Evolutionary conservation across 2,888 invertebrate species (phyloP).

Genomic region (Toxonevra muliebris): DNA sequence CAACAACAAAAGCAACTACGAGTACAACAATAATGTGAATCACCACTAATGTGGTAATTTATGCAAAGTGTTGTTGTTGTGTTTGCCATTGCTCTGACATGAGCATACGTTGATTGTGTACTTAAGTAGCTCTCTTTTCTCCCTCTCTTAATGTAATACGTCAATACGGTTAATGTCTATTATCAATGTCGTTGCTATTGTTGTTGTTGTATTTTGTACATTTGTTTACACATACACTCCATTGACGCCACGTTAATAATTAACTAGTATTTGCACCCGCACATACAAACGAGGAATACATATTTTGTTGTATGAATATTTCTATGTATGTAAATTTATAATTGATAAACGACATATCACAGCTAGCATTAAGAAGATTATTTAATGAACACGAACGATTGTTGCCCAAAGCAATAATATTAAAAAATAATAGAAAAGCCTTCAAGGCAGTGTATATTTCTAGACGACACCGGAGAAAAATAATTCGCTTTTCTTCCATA

Average conservation of each 20-base stretch:
- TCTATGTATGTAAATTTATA: too few relatives aligned
- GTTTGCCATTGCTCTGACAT: background rate
- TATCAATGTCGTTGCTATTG: background rate
- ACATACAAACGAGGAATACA: too few relatives aligned
- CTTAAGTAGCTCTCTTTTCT: background rate
- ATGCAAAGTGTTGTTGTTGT: constrained; percentile 28
- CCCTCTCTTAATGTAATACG: background rate
- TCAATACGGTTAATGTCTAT: constrained; percentile 17
- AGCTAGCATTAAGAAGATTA: too few relatives aligned
- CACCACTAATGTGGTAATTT: constrained; percentile 31
- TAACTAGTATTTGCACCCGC: too few relatives aligned
- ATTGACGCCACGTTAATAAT: background rate
- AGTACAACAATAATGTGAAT: background rate
- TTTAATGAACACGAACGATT: too few relatives aligned
- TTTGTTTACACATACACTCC: background rate
- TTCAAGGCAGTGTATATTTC: too few relatives aligned
- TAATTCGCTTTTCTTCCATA: too few relatives aligned
- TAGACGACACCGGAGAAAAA: too few relatives aligned
- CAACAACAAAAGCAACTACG: background rate
- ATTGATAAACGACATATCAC: too few relatives aligned
- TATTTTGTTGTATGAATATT: too few relatives aligned
- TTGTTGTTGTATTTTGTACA: constrained; percentile 4
- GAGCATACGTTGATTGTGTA: background rate
- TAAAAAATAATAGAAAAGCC: too few relatives aligned
- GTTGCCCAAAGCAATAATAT: too few relatives aligned